These are phyloP conservation scores for Aradophagus sp. DNA, from an alignment of 1,140 invertebrate species.

Conservation along the genomic window DNA sequence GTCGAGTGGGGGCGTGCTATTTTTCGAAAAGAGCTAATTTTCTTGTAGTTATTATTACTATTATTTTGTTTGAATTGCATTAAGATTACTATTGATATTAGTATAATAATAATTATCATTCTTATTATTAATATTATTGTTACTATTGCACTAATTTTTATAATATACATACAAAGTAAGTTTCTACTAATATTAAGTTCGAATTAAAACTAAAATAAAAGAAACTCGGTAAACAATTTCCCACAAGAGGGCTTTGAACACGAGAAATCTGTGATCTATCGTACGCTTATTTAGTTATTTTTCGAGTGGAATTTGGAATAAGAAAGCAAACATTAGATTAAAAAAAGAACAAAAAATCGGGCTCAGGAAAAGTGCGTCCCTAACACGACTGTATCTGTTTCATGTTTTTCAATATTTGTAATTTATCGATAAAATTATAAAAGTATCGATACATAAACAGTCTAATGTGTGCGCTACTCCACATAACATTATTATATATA, in stretches of 20 bases:
- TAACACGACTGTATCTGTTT: slow-evolving; percentile 71
- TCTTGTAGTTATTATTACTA: too few species aligned
- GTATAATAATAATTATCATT: too few species aligned
- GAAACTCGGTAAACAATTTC: too few species aligned
- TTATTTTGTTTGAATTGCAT: too few species aligned
- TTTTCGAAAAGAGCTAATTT: slow-evolving; percentile 18
- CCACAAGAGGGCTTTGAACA: slow-evolving; percentile 14
- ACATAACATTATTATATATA: slow-evolving; percentile 75
- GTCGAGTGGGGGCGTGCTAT: slow-evolving; percentile 60
- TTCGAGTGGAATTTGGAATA: not conserved
- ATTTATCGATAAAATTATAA: slow-evolving; percentile 75
- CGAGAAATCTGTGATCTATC: slow-evolving; percentile 32
- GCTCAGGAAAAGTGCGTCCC: slow-evolving; percentile 60
- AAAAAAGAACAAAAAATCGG: too few species aligned
- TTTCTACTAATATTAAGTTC: too few species aligned
- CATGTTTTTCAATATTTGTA: slow-evolving; percentile 76
- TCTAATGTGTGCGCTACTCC: slow-evolving; percentile 75
- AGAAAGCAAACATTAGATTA: too few species aligned
- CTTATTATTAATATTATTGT: too few species aligned
- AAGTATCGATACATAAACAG: slow-evolving; percentile 74
- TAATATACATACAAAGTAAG: too few species aligned
- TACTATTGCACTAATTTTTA: too few species aligned
- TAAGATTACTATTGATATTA: too few species aligned
- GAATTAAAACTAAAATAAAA: too few species aligned
- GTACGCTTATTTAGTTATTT: slow-evolving; percentile 14